phyloP scores from a whole-genome alignment of 1,140 invertebrate genomes.

The Coptotermes formosanus region DNA sequence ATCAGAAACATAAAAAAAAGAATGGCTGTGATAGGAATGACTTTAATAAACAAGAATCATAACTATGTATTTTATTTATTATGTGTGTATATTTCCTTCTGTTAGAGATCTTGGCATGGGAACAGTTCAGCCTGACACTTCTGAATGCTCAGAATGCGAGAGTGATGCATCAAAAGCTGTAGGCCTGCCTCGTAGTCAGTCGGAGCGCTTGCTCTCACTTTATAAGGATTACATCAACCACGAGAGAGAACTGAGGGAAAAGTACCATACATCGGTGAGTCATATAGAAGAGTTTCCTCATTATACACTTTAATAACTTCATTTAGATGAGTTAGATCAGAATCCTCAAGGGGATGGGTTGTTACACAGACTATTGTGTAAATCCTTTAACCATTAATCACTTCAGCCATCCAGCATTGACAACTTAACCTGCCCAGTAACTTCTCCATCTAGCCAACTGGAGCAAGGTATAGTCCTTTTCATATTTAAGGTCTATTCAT shows the following conservation, averaged over 20 bases:
- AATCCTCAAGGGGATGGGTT: too few relatives aligned
- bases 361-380: too few relatives aligned
- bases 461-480: background rate
- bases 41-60: background rate
- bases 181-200: slow-evolving; percentile 61
- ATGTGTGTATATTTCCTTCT: background rate
- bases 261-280: slow-evolving; percentile 73
- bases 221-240: slow-evolving; percentile 68
- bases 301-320: too few relatives aligned
- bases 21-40: too few relatives aligned
- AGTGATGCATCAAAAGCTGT: slow-evolving; percentile 44
- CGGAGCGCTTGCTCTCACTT: slow-evolving; percentile 63
- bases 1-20: too few relatives aligned
- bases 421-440: too few relatives aligned
- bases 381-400: too few relatives aligned
- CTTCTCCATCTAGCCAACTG: too few relatives aligned
- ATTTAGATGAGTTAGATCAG: too few relatives aligned
- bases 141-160: slow-evolving; percentile 48
- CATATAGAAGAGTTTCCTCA: too few relatives aligned
- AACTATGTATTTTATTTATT: too few relatives aligned
- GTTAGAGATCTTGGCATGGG: background rate
- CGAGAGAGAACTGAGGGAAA: slow-evolving; percentile 77
- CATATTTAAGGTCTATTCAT: background rate
- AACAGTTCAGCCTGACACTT: slow-evolving; percentile 32
- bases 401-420: too few relatives aligned